These are phyloP conservation scores for Aptenodytes patagonicus DNA, from an alignment of 2,113 vertebrate genomes.

Conservation along the genomic window DNA sequence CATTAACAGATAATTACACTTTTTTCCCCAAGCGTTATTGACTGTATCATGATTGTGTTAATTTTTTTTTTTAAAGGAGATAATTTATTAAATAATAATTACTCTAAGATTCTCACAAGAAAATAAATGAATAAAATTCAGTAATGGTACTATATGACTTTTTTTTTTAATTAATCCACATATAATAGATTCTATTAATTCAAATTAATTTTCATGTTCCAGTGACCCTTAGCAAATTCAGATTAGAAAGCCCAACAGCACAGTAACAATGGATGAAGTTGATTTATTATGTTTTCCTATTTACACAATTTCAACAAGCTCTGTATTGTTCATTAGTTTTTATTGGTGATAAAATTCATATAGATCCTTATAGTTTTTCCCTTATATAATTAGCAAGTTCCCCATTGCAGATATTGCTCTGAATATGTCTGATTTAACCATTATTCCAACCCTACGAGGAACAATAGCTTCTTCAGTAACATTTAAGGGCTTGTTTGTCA, in stretches of 20 bases:
- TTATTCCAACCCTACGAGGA: not conserved
- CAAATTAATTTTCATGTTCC: not conserved
- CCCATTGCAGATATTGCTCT: not conserved
- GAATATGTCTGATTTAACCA: not conserved
- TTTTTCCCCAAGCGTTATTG: not conserved
- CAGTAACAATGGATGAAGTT: not conserved
- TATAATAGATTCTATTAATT: conserved; percentile 14
- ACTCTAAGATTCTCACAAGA: not conserved
- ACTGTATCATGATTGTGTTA: not conserved
- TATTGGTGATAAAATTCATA: not conserved
- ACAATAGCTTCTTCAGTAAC: not conserved
- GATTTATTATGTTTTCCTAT: not conserved
- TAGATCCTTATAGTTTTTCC: not conserved
- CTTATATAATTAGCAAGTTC: not conserved
- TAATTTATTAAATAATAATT: not conserved
- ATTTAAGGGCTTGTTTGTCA: not conserved
- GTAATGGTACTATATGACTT: not conserved
- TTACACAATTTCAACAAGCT: not conserved
- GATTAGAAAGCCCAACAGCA: not conserved
- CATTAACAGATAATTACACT: not conserved
- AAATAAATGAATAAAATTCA: not conserved
- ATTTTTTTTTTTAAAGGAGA: not conserved
- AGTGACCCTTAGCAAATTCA: conserved; percentile 9
- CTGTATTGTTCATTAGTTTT: not conserved
- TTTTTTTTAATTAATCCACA: not conserved